Percentiles rank a stretch among this genome's conserved stretches.
Conservation (phyloP, 2,797 vertebrate genomes). For the Cyclura pinguis region DNA sequence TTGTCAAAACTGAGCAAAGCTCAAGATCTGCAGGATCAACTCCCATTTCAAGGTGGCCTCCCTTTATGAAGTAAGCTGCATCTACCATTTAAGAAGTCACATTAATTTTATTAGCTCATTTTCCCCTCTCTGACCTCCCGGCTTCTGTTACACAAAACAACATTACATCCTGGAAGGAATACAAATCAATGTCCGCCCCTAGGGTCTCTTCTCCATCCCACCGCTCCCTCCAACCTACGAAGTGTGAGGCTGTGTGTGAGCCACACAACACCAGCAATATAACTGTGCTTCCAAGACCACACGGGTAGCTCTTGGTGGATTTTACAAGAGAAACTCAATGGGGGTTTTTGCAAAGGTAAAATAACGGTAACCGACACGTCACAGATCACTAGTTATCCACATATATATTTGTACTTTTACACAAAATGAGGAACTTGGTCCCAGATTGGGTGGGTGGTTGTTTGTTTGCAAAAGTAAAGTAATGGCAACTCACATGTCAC, state of each 20-base stretch:
- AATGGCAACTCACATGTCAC: no score
- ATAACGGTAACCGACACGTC: no score
- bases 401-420: no score
- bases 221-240: neutral
- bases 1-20: neutral
- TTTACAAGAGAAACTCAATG: neutral
- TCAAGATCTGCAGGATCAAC: slow-evolving; percentile 17
- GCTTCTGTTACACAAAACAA: neutral
- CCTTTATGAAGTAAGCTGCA: neutral
- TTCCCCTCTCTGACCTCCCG: neutral
- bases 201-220: neutral
- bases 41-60: slow-evolving; percentile 14
- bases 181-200: neutral
- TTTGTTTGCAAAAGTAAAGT: no score
- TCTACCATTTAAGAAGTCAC: neutral
- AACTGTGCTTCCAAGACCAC: slow-evolving; percentile 8
- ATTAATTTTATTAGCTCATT: neutral
- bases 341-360: no score
- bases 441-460: no score
- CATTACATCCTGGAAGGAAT: neutral
- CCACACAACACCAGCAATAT: neutral
- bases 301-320: slow-evolving; percentile 3
- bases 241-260: neutral
- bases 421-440: no score
- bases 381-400: no score